These are phyloP conservation scores for Eustalomyia histrio DNA, from an alignment of 2,888 invertebrate genomes.

Conservation along the genomic window DNA sequence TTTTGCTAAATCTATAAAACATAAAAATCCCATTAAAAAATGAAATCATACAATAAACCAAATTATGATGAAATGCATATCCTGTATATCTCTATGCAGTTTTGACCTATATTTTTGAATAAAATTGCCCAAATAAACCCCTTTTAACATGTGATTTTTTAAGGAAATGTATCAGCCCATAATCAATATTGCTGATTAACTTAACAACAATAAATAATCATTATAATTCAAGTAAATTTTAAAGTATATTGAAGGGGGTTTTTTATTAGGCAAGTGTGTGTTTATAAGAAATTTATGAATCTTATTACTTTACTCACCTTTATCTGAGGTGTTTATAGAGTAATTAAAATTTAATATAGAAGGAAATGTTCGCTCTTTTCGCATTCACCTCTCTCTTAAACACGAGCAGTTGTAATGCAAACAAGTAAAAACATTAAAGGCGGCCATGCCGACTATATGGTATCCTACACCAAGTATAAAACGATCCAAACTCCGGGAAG, in stretches of 20 bases:
- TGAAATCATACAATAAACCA: too few species aligned
- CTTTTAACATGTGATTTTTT: background rate
- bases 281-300: background rate
- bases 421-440: too few species aligned
- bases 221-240: background rate
- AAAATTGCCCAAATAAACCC: background rate
- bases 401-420: too few species aligned
- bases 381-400: too few species aligned
- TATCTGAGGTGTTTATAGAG: slow-evolving; percentile 12
- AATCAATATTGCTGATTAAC: background rate
- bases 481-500: too few species aligned
- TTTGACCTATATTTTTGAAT: background rate
- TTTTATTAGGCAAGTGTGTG: slow-evolving; percentile 10
- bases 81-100: slow-evolving; percentile 2
- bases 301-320: slow-evolving; percentile 10
- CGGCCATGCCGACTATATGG: too few species aligned
- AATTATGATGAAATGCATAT: slow-evolving; percentile 7
- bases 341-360: too few species aligned
- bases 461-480: too few species aligned
- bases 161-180: background rate
- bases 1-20: too few species aligned
- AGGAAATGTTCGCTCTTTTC: too few species aligned
- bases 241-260: slow-evolving; percentile 4
- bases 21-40: too few species aligned
- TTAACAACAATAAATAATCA: background rate